phyloP scores from a whole-genome alignment of 2,888 invertebrate species.

The Galerucella nymphaeae region DNA sequence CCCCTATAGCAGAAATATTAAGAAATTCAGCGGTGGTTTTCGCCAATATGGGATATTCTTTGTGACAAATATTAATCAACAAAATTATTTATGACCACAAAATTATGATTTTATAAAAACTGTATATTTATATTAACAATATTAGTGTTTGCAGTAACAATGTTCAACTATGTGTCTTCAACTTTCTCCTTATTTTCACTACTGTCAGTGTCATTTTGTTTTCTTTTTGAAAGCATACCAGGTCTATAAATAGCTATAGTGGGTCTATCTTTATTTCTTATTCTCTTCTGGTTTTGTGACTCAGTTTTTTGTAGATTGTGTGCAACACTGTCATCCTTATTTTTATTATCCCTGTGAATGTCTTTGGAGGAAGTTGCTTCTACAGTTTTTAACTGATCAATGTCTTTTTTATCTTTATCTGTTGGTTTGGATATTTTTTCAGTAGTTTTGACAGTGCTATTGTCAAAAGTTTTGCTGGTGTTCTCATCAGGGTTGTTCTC shows the following conservation, averaged over 20 bases:
- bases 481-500: constrained; percentile 20
- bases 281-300: constrained; percentile 61
- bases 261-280: constrained; percentile 82
- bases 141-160: neutral
- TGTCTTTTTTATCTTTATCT: constrained; percentile 23
- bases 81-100: too few relatives aligned
- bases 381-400: constrained; percentile 35
- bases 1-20: too few relatives aligned
- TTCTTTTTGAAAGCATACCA: constrained; percentile 84
- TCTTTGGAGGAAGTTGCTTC: constrained; percentile 36
- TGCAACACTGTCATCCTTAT: constrained; percentile 30
- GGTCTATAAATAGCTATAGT: constrained; percentile 91
- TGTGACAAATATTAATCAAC: too few relatives aligned
- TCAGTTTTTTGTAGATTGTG: constrained; percentile 25
- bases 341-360: constrained; percentile 41
- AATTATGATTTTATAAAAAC: neutral
- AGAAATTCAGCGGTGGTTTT: too few relatives aligned
- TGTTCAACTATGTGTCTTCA: constrained; percentile 22
- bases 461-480: constrained; percentile 16
- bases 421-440: constrained; percentile 22
- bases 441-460: constrained; percentile 23
- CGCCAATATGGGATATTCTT: too few relatives aligned
- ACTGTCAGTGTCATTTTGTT: constrained; percentile 70
- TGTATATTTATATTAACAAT: neutral
- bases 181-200: constrained; percentile 47